Evolutionary conservation across 1,140 invertebrate species (phyloP), one percentile per base, ranked within the genome.

Genomic region (Euura saliciscinereae): DNA sequence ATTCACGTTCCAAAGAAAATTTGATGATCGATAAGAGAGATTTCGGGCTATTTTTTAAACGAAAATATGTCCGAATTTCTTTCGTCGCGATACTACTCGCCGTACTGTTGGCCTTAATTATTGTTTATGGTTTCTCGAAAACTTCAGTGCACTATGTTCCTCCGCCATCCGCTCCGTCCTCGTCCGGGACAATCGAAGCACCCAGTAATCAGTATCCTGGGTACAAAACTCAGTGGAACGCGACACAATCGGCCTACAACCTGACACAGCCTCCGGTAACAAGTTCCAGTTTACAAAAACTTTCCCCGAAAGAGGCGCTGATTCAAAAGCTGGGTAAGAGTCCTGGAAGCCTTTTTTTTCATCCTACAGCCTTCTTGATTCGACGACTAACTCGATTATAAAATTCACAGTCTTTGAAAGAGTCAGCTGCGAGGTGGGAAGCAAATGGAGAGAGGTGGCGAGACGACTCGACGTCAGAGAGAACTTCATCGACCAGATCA

Each of bases 391-490:
- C 46, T 64, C n/a, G 64, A 11, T 7, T 70, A 71, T 42, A 67
- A 67, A 3, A 13, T 4, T 67, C 8, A 68, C 65, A 87, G 86
- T 85, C 6, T 71, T 83, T 28, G 65, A 76, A 0, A 67, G 71
- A 70, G 5, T 86, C 8, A 79, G 79, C 66, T 83, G 87, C 76
- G 84, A 86, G 78, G 81, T 91, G 71, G 90, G 90, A 28, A 84
- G 78, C 69, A 82, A 81, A 71, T 91, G 90, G 90, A 84, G 85
- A 78, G 86, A 89, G 46, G 80, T 91, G 13, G 88, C 84, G 8
- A 86, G 90, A 85, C 81, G 84, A 78, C 80, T 91, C 44, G 82
- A 84, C 72, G 78, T 90, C 6, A 82, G 80, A 72, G 90, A 91
- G 86, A 78, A 75, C 73, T 77, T 84, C 71, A 90, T 91, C 68